Evolutionary conservation across 2,797 vertebrate species (phyloP).

Genomic region (Falco berigora): DNA sequence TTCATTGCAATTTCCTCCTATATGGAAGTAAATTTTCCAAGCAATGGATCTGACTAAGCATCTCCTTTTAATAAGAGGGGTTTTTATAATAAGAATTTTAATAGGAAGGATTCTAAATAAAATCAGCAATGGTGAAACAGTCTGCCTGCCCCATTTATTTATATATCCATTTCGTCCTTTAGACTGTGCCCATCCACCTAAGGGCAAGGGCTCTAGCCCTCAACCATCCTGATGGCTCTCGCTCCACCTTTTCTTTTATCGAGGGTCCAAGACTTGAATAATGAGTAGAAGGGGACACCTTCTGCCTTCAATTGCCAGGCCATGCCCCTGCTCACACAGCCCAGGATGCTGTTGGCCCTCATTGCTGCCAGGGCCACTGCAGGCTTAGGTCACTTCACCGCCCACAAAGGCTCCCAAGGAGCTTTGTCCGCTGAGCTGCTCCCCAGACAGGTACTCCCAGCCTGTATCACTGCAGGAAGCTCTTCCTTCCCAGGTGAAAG

Average conservation of each 20-base stretch:
- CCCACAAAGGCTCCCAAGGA: no score
- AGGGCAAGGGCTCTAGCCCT: neutral
- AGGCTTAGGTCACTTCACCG: neutral
- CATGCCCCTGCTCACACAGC: neutral
- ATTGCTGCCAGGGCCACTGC: neutral
- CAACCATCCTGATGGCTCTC: neutral
- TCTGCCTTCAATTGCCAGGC: neutral
- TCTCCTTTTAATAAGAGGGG: neutral
- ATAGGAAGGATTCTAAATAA: neutral
- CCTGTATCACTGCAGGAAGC: neutral
- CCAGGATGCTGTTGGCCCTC: neutral
- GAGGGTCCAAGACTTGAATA: no score
- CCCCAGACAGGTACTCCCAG: neutral
- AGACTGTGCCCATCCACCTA: neutral
- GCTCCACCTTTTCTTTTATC: neutral
- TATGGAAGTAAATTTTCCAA: neutral
- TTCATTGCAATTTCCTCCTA: neutral
- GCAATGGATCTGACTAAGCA: neutral
- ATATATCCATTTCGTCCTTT: neutral
- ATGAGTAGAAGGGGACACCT: neutral
- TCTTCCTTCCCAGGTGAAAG: neutral
- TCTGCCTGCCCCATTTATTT: neutral
- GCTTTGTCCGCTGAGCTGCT: neutral
- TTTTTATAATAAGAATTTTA: neutral
- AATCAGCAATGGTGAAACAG: neutral